Evolutionary conservation across 2,888 invertebrate species (phyloP).

Genomic region (Villa cingulata): DNA sequence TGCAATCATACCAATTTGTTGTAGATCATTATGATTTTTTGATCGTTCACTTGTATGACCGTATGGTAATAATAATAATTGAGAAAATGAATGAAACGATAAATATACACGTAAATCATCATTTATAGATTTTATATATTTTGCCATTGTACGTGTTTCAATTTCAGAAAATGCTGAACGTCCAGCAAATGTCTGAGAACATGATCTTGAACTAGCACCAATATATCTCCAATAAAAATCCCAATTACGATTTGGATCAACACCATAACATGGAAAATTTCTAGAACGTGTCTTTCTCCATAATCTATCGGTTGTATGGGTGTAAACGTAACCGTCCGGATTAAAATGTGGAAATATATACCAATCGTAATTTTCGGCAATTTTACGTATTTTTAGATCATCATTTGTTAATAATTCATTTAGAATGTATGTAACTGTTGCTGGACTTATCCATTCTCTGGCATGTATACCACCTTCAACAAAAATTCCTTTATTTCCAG

Average conservation of each 20-base stretch:
- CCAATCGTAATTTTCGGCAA: slow-evolving; percentile 51
- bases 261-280: slow-evolving; percentile 38
- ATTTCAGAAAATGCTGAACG: slow-evolving; percentile 43
- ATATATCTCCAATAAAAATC: slow-evolving; percentile 45
- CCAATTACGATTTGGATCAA: slow-evolving; percentile 53
- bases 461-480: slow-evolving; percentile 54
- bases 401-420: slow-evolving; percentile 47
- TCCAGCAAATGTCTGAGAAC: slow-evolving; percentile 39
- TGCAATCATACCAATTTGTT: slow-evolving; percentile 27
- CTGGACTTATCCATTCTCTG: slow-evolving; percentile 63
- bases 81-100: slow-evolving; percentile 63
- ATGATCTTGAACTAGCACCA: slow-evolving; percentile 37
- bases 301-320: slow-evolving; percentile 46
- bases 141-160: slow-evolving; percentile 42
- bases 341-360: slow-evolving; percentile 61
- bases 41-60: slow-evolving; percentile 46
- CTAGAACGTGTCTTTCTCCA: slow-evolving; percentile 52
- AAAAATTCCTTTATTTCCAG: slow-evolving; percentile 42
- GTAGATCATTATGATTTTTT: slow-evolving; percentile 41
- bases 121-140: slow-evolving; percentile 41
- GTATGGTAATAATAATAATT: slow-evolving; percentile 56
- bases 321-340: slow-evolving; percentile 62
- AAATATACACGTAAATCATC: slow-evolving; percentile 47
- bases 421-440: slow-evolving; percentile 46
- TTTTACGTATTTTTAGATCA: slow-evolving; percentile 36